Conservation (phyloP, 1,140 invertebrate species). For the Solenopsis fugax region DNA sequence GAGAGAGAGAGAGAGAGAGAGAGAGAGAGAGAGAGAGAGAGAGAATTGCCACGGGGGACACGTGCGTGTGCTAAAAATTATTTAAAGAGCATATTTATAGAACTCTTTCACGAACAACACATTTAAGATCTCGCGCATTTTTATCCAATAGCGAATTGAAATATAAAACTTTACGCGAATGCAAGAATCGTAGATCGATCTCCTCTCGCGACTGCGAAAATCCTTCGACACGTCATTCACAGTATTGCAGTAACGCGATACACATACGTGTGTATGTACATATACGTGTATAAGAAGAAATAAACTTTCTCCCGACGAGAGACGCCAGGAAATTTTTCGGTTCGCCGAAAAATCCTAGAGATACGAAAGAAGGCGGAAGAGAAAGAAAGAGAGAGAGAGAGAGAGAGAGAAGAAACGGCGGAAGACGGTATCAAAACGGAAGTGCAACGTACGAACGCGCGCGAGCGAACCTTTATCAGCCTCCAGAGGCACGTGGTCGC, state of each 20-base stretch:
- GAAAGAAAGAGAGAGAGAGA: conserved; percentile 16
- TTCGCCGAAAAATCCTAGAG: conserved; percentile 17
- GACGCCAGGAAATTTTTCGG: conserved; percentile 46
- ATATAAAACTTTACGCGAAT: conserved; percentile 11
- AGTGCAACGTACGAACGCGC: conserved; percentile 44
- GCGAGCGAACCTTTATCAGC: conserved; percentile 79
- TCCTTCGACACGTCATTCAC: conserved; percentile 24
- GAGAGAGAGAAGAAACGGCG: conserved; percentile 13
- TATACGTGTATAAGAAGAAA: neutral
- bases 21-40: too few species aligned
- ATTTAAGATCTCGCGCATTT: conserved; percentile 12
- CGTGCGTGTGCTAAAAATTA: neutral
- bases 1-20: too few species aligned
- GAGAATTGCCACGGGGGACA: neutral
- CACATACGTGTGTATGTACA: neutral
- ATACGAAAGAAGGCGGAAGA: conserved; percentile 21
- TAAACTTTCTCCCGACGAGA: conserved; percentile 23
- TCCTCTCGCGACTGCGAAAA: neutral
- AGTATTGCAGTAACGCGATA: neutral
- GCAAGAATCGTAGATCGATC: conserved; percentile 14
- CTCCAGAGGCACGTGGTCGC: conserved; percentile 78
- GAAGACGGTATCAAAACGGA: conserved; percentile 56
- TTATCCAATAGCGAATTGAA: conserved; percentile 8
- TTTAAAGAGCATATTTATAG: neutral
- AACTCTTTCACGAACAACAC: neutral